Base-by-base conservation (phyloP, 1,140 invertebrate species). In the Whitmania pigra region DNA sequence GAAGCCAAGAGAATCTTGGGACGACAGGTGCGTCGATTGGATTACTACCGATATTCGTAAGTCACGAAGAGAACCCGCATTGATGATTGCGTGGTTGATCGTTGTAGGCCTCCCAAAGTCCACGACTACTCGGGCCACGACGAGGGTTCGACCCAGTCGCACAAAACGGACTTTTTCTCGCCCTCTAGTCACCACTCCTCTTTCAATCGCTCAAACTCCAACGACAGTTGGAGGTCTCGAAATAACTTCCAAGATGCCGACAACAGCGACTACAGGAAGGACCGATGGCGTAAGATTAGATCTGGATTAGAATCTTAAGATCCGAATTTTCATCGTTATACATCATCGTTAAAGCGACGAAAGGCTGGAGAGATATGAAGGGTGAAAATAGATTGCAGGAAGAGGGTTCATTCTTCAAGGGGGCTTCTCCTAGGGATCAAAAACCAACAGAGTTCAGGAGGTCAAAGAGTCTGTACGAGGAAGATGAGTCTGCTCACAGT, bases 391-490 rank as follows among this genome's bases (percentile, higher is more conserved):
- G 43, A 49, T 49, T 49, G 9, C 43, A 49, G 13, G 43, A 49
- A 13, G 43, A 49, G 43, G 43, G 43, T 49, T 49, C 43, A 15
- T 49, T 49, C 43, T 49, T 49, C 43, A 49, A 49, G 13, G 43
- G 43, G 43, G 9, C 43, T 49, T 49, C 43, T 17, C 43, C 22
- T 63, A 22, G 57, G 29, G 57, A 63, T 63, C 57, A 13, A 63
- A 22, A 22, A 31, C 57, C 29, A 31, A 63, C 29, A 25, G 57
- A 63, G 3, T 63, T 63, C 22, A 63, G 29, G 29, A 63, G 57
- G 20, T 63, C 57, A 63, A 63, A 31, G 29, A 63, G 57, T 63
- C 57, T 63, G 7, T 63, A 63, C 18, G 57, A 63, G 29, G 57
- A 63, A 25, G 57, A 63, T 49, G 43, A 49, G 13, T 7, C 43